phyloP scores from a whole-genome alignment of 2,797 vertebrate species.

The Siniperca obscura region DNA sequence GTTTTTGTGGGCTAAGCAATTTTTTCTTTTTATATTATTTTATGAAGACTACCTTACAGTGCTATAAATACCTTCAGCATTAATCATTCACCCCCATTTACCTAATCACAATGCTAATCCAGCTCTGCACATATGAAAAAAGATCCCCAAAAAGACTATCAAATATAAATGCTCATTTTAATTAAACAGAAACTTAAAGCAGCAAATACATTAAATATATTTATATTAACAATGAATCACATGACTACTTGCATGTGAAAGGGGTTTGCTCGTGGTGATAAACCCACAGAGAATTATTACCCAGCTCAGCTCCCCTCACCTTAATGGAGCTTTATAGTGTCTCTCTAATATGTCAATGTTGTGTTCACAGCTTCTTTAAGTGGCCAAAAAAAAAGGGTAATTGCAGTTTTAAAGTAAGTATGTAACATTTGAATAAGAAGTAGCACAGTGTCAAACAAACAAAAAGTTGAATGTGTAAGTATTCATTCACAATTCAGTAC shows the following conservation, averaged over 20 bases:
- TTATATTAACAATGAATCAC: background rate
- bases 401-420: background rate
- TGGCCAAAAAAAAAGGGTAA: background rate
- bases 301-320: background rate
- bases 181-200: background rate
- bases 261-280: background rate
- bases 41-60: background rate
- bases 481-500: background rate
- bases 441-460: background rate
- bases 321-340: background rate
- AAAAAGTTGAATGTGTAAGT: background rate
- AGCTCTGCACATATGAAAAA: background rate
- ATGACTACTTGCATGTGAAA: background rate
- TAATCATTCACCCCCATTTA: background rate
- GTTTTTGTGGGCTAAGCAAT: background rate
- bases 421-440: background rate
- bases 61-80: background rate
- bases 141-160: background rate
- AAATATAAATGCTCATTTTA: background rate
- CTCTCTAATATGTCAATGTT: background rate
- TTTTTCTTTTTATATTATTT: background rate
- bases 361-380: background rate
- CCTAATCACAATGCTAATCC: background rate
- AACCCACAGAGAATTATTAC: background rate
- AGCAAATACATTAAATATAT: background rate